A percentile compares a stretch with the other conserved stretches of the same genome.
phyloP scores from a whole-genome alignment of 2,797 vertebrate genomes.

The Parauchenoglanis ngamensis region DNA sequence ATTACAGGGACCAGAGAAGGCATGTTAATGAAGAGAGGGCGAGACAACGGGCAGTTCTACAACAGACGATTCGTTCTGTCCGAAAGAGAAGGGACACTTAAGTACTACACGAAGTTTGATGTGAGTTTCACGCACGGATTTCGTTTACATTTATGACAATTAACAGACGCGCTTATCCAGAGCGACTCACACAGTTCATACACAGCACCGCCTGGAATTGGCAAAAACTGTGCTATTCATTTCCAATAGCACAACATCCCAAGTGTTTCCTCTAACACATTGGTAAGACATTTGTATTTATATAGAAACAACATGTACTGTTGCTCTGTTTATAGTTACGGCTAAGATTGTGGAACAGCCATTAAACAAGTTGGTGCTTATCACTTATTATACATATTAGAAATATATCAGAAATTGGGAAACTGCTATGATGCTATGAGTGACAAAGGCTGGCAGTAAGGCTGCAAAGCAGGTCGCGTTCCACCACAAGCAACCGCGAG shows the following conservation, averaged over 20 bases:
- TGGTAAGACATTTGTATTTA: neutral
- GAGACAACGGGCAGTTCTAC: constrained; percentile 87
- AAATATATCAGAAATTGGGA: neutral
- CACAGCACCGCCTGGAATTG: neutral
- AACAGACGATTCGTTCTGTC: constrained; percentile 85
- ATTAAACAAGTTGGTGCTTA: neutral
- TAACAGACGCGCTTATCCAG: too few species aligned
- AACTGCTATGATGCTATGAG: neutral
- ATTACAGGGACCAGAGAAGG: constrained; percentile 79
- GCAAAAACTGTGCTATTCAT: neutral
- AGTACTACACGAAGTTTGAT: constrained; percentile 86
- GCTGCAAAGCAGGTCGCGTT: constrained; percentile 6
- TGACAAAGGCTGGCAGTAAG: neutral
- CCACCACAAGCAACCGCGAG: neutral
- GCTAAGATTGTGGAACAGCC: neutral
- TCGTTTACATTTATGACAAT: too few species aligned
- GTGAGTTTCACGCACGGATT: constrained; percentile 70
- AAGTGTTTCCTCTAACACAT: neutral
- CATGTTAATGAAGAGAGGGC: constrained; percentile 84
- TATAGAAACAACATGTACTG: neutral
- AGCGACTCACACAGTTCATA: neutral
- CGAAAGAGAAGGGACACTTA: constrained; percentile 83
- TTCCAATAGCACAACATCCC: too few species aligned
- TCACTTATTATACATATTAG: neutral
- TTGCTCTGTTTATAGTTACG: neutral